Evolutionary conservation across 1,140 invertebrate genomes (phyloP).

Genomic region (Spodoptera litura): DNA sequence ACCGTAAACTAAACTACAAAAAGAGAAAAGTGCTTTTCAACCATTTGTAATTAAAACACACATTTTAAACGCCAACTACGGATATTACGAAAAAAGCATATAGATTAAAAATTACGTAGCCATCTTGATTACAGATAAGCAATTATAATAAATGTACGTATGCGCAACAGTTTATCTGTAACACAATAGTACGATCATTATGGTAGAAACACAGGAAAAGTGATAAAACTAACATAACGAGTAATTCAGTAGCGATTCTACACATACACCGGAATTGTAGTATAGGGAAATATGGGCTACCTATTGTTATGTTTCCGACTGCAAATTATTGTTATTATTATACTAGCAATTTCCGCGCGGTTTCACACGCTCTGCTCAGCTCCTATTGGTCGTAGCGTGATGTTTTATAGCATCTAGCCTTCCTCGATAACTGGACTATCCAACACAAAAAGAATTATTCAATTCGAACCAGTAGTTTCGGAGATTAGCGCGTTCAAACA

Average conservation of each 20-base stretch:
- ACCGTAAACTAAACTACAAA: not conserved
- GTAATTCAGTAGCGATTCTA: not conserved
- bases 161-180: slow-evolving; percentile 4
- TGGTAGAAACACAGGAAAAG: not conserved
- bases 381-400: too few species aligned
- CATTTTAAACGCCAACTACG: too few species aligned
- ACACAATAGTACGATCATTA: slow-evolving; percentile 16
- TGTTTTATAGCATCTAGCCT: too few species aligned
- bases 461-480: too few species aligned
- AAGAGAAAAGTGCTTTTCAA: not conserved
- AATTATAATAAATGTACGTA: not conserved
- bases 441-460: too few species aligned
- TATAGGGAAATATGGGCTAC: not conserved
- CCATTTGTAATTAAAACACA: too few species aligned
- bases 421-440: too few species aligned
- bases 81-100: not conserved
- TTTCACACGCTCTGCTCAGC: too few species aligned
- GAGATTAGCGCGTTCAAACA: too few species aligned
- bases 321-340: not conserved
- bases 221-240: not conserved
- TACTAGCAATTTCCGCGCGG: too few species aligned
- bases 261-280: not conserved
- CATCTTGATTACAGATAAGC: not conserved
- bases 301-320: slow-evolving; percentile 22
- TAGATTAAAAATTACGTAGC: not conserved